Evolutionary conservation across 2,113 vertebrate genomes (phyloP).

Genomic region (Heterochromis multidens): DNA sequence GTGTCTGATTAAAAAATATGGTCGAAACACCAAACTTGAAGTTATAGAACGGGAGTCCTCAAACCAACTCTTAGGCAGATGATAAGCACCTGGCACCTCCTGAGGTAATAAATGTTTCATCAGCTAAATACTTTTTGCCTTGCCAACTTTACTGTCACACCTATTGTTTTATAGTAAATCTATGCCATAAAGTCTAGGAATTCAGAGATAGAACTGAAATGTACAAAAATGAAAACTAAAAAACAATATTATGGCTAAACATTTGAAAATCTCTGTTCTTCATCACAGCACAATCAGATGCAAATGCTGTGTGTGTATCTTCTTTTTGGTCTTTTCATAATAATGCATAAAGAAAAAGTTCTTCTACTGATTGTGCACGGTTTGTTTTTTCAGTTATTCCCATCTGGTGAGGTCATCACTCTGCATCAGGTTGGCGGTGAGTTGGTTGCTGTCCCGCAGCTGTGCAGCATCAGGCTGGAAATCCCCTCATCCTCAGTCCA

Average conservation of each 20-base stretch:
- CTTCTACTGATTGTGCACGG: not conserved
- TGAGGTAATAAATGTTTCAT: not conserved
- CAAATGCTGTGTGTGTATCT: not conserved
- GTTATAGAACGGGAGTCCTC: rapidly evolving
- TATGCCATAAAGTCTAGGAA: not conserved
- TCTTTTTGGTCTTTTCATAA: not conserved
- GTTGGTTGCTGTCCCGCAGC: constrained; percentile 47
- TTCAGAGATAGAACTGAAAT: not conserved
- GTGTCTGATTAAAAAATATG: not conserved
- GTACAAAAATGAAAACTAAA: not conserved
- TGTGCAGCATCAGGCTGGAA: constrained; percentile 65
- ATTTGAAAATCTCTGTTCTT: not conserved
- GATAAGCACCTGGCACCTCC: not conserved
- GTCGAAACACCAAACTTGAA: not conserved
- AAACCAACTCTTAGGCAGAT: not conserved
- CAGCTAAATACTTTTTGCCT: not conserved
- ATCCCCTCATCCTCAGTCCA: constrained; percentile 44
- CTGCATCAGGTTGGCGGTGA: constrained; percentile 44
- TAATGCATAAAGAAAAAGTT: not conserved
- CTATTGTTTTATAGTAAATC: not conserved
- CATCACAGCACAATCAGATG: not conserved
- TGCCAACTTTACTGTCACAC: not conserved
- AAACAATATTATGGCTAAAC: not conserved
- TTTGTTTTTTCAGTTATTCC: constrained; percentile 44
- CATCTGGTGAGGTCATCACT: constrained; percentile 52